phyloP scores from a whole-genome alignment of 2,797 vertebrate genomes.

The Anguilla pacifica region DNA sequence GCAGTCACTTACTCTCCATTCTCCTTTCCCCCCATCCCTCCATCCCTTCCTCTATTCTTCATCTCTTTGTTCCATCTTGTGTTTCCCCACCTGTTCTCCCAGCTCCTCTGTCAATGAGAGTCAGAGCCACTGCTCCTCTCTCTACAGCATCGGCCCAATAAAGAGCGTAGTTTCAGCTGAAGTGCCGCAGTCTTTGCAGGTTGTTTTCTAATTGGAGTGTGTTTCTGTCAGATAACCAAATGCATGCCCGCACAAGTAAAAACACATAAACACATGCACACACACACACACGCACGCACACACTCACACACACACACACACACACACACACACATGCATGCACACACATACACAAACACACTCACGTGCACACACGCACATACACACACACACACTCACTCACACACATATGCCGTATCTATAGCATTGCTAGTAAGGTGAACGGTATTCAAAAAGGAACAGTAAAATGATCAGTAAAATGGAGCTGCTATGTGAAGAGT shows the following conservation, averaged over 20 bases:
- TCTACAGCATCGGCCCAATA: constrained; percentile 69
- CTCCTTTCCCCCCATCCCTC: constrained; percentile 2
- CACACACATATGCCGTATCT: neutral
- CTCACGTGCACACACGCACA: constrained; percentile 12
- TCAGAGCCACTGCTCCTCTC: constrained; percentile 34
- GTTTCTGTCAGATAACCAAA: constrained; percentile 48
- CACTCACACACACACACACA: neutral
- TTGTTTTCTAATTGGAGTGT: constrained; percentile 31
- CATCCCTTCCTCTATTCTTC: constrained; percentile 53
- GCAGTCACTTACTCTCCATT: constrained; percentile 31
- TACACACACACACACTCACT: neutral
- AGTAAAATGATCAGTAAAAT: neutral
- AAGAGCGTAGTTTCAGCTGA: constrained; percentile 69
- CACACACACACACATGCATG: neutral
- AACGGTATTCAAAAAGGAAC: neutral
- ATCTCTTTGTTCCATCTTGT: constrained; percentile 49
- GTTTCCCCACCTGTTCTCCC: constrained; percentile 58
- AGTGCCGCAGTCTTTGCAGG: constrained; percentile 41
- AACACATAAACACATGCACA: neutral
- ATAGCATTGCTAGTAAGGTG: neutral
- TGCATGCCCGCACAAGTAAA: no score
- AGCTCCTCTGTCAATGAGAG: constrained; percentile 34
- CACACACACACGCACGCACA: constrained; percentile 9
- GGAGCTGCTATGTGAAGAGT: neutral
- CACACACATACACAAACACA: neutral